Percentiles rank a stretch among this genome's conserved stretches.
phyloP scores from a whole-genome alignment of 1,140 invertebrate species.

The Drosophila truncata region DNA sequence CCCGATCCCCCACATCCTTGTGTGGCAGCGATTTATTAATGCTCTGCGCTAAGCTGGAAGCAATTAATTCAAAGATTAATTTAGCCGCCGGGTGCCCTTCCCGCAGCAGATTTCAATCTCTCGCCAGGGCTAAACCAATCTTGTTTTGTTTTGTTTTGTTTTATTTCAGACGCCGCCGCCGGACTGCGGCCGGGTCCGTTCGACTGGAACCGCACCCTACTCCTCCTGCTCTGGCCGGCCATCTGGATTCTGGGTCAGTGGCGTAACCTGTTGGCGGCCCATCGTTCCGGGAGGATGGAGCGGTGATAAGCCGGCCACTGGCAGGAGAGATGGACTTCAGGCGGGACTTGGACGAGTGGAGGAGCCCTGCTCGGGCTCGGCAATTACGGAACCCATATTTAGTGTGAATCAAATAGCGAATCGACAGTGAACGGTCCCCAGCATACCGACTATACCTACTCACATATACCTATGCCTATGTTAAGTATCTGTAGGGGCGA shows the following conservation, averaged over 20 bases:
- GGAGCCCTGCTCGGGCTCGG: constrained; percentile 18
- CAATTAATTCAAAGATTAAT: constrained; percentile 85
- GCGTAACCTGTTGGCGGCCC: constrained; percentile 24
- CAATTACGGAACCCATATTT: constrained; percentile 58
- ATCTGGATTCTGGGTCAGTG: constrained; percentile 13
- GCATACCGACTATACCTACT: constrained; percentile 49
- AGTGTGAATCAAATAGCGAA: constrained; percentile 61
- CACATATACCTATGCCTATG: constrained; percentile 47
- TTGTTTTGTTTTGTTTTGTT: constrained; percentile 12
- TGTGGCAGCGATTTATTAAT: constrained; percentile 76
- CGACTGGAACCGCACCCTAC: constrained; percentile 18
- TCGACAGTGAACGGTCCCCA: constrained; percentile 40
- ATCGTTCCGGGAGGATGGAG: constrained; percentile 4
- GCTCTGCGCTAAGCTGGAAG: constrained; percentile 80
- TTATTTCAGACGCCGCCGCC: constrained; percentile 53
- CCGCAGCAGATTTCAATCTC: constrained; percentile 61
- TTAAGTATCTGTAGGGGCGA: constrained; percentile 65
- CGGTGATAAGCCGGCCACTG: constrained; percentile 41
- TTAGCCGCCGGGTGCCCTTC: constrained; percentile 73
- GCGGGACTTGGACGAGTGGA: constrained; percentile 7
- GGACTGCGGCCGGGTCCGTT: constrained; percentile 20
- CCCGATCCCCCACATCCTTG: constrained; percentile 18
- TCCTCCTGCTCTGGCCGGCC: constrained; percentile 20
- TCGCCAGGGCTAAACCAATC: constrained; percentile 27
- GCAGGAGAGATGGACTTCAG: constrained; percentile 49